These are phyloP conservation scores for Zaprionus vittiger DNA, from an alignment of 1,140 invertebrate species.

Conservation along the genomic window DNA sequence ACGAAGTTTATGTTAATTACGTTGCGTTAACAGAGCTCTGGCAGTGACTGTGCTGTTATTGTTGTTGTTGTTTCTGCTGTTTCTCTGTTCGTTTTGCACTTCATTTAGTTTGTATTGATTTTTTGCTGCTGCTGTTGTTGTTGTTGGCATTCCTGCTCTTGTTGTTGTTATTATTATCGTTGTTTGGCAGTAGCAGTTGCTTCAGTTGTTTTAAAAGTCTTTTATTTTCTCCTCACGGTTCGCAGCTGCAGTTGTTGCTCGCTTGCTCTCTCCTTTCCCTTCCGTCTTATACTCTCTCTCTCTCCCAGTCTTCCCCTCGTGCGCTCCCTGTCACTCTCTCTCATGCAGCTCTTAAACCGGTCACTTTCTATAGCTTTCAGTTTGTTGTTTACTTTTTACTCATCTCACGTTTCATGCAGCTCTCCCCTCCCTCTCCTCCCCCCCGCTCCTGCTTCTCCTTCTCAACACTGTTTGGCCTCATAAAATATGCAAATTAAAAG, in stretches of 20 bases:
- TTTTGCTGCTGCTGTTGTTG: constrained; percentile 20
- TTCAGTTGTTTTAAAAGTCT: constrained; percentile 38
- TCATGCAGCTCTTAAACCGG: constrained; percentile 28
- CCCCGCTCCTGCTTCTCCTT: not conserved
- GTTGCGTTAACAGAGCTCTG: not conserved
- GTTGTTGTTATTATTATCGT: constrained; percentile 24
- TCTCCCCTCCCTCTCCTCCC: not conserved
- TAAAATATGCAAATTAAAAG: constrained; percentile 53
- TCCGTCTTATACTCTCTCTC: constrained; percentile 5
- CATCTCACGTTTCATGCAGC: constrained; percentile 48
- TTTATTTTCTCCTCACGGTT: constrained; percentile 33
- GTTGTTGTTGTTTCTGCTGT: not conserved
- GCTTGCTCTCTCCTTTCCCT: constrained; percentile 5
- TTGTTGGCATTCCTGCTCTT: constrained; percentile 10
- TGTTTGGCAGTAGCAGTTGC: constrained; percentile 15
- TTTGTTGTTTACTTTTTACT: constrained; percentile 40
- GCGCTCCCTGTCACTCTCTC: constrained; percentile 1
- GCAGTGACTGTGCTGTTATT: constrained; percentile 18
- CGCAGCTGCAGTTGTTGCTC: constrained; percentile 21
- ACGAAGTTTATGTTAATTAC: not conserved
- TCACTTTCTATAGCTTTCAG: constrained; percentile 50
- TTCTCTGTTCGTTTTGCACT: constrained; percentile 37
- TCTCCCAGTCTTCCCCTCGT: not conserved
- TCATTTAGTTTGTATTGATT: constrained; percentile 50
- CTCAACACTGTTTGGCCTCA: constrained; percentile 27